Percentiles rank a stretch among this genome's conserved stretches.
phyloP scores from a whole-genome alignment of 2,797 vertebrate genomes.

The Acomys russatus region DNA sequence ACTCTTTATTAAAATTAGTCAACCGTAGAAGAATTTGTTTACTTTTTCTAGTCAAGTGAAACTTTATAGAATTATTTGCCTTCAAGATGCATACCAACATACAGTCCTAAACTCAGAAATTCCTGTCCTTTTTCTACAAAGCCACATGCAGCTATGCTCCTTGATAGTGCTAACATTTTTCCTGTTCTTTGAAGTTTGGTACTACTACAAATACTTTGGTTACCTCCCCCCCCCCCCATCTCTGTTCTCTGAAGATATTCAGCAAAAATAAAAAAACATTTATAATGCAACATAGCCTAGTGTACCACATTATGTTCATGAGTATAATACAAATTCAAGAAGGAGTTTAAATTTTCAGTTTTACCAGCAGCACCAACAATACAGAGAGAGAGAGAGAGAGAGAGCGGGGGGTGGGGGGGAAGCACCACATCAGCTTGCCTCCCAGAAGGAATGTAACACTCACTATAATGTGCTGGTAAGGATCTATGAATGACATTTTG shows the following conservation, averaged over 20 bases:
- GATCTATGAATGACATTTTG: constrained; percentile 95
- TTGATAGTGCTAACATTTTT: neutral
- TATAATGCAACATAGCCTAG: neutral
- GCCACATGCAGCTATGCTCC: neutral
- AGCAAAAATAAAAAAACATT: constrained; percentile 43
- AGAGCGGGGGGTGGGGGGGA: too few relatives aligned
- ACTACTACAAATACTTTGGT: neutral
- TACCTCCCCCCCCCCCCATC: neutral
- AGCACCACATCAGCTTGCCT: neutral
- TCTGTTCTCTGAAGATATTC: constrained; percentile 34
- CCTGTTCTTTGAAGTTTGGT: constrained; percentile 18
- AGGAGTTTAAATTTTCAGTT: constrained; percentile 3
- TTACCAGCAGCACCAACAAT: neutral
- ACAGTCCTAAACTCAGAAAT: neutral
- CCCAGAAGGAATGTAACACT: constrained; percentile 86
- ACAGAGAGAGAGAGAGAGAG: neutral
- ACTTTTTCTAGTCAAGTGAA: neutral
- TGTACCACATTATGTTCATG: neutral
- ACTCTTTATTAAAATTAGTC: constrained; percentile 23
- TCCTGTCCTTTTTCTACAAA: neutral
- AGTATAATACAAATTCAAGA: constrained; percentile 11
- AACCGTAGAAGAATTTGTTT: neutral
- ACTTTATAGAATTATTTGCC: constrained; percentile 27
- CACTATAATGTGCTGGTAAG: constrained; percentile 96
- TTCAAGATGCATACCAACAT: constrained; percentile 4